phyloP scores from a whole-genome alignment of 2,888 invertebrate species.

The Zygogramma bicolorata region DNA sequence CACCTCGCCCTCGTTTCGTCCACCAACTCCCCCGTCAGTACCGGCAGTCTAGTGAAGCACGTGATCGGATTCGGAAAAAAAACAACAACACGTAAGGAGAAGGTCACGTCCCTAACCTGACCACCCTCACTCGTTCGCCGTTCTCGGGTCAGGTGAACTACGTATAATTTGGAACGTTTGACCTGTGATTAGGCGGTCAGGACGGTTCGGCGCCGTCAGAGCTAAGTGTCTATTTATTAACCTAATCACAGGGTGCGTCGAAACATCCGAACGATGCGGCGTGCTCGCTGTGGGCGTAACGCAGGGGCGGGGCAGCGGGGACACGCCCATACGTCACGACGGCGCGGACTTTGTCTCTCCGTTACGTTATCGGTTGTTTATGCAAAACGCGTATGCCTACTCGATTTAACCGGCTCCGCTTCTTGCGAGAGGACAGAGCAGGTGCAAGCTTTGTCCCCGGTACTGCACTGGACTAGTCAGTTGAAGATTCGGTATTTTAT shows the following conservation, averaged over 20 bases:
- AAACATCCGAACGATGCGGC: slow-evolving; percentile 44
- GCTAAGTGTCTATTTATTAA: slow-evolving; percentile 66
- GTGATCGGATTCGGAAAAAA: slow-evolving; percentile 1
- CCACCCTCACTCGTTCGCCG: slow-evolving; percentile 61
- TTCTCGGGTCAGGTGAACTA: slow-evolving; percentile 57
- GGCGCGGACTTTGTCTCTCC: slow-evolving; percentile 49
- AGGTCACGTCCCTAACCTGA: slow-evolving; percentile 38
- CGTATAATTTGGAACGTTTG: slow-evolving; percentile 63
- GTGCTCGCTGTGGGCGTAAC: slow-evolving; percentile 53
- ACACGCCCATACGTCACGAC: slow-evolving; percentile 64
- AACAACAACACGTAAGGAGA: slow-evolving; percentile 2
- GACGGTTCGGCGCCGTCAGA: slow-evolving; percentile 59
- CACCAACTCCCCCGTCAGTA: neutral
- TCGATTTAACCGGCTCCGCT: slow-evolving; percentile 4
- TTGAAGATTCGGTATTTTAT: no score
- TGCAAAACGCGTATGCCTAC: slow-evolving; percentile 25
- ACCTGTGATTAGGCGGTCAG: slow-evolving; percentile 65
- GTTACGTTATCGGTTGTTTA: slow-evolving; percentile 26
- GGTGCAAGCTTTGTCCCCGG: no score
- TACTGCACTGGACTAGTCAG: no score
- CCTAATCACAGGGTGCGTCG: slow-evolving; percentile 65
- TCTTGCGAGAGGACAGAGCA: no score
- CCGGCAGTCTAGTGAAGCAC: neutral
- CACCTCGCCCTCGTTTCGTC: neutral
- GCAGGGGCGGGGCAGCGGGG: slow-evolving; percentile 57